Conservation (phyloP, 2,113 vertebrate species). For the Burhinus bistriatus region DNA sequence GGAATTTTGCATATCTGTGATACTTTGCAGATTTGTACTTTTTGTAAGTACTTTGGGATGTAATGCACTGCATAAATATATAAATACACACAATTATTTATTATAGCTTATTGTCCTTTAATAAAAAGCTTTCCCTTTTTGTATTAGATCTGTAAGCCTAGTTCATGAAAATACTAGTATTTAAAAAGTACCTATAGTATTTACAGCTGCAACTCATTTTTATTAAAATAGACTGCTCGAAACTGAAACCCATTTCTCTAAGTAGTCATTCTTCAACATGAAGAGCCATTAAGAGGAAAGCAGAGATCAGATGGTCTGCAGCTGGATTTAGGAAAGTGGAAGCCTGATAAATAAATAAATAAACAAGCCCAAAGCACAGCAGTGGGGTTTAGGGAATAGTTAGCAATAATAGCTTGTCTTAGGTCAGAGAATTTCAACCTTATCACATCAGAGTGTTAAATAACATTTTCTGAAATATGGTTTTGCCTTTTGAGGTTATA, state of each 20-base stretch:
- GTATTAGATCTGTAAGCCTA: neutral
- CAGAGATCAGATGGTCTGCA: neutral
- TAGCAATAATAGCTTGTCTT: conserved; percentile 73
- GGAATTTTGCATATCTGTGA: neutral
- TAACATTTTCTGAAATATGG: conserved; percentile 65
- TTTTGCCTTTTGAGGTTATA: neutral
- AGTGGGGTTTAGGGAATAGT: conserved; percentile 75
- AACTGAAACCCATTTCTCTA: neutral
- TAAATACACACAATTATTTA: neutral
- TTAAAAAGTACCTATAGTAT: neutral
- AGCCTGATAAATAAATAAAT: conserved; percentile 67
- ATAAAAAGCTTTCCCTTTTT: neutral
- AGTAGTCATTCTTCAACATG: neutral
- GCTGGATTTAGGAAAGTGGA: conserved; percentile 36
- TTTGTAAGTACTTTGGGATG: neutral
- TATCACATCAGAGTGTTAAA: conserved; percentile 72
- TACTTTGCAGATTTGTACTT: neutral
- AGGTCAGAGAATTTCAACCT: conserved; percentile 70
- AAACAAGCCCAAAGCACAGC: conserved; percentile 67
- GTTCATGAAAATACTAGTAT: neutral
- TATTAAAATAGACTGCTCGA: neutral
- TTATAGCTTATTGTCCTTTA: neutral
- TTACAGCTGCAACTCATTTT: neutral
- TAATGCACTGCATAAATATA: neutral
- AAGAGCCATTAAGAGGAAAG: neutral